These are phyloP conservation scores for Dinocampus coccinellae DNA, from an alignment of 2,888 invertebrate species.

Conservation along the genomic window DNA sequence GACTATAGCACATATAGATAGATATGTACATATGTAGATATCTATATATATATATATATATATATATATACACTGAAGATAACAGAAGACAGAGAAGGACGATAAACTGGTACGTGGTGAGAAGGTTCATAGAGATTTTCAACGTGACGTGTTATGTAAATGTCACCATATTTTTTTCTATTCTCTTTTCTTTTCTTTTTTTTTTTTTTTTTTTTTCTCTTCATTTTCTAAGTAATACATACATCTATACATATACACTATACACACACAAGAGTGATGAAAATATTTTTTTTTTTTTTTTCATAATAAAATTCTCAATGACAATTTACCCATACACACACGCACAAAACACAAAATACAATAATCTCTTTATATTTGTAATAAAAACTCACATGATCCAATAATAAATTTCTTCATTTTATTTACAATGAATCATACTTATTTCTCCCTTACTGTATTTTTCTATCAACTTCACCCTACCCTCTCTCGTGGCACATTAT, in stretches of 20 bases:
- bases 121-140: slow-evolving; percentile 19
- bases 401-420: neutral
- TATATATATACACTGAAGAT: slow-evolving; percentile 39
- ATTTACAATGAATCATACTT: neutral
- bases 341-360: neutral
- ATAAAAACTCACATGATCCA: neutral
- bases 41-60: too few relatives aligned
- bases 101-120: slow-evolving; percentile 20
- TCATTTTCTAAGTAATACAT: neutral
- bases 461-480: neutral
- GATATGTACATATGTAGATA: too few relatives aligned
- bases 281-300: too few relatives aligned
- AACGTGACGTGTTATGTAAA: slow-evolving; percentile 52
- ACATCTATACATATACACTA: too few relatives aligned
- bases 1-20: too few relatives aligned
- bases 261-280: too few relatives aligned
- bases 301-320: neutral
- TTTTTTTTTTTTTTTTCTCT: neutral
- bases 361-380: neutral
- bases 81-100: slow-evolving; percentile 37
- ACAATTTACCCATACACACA: neutral
- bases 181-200: neutral
- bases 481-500: neutral
- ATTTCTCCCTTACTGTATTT: neutral
- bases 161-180: slow-evolving; percentile 36